Percentiles rank a stretch among this genome's conserved stretches.
Evolutionary conservation across 2,113 vertebrate species (phyloP).

Genomic region (Brevimyrus niger): DNA sequence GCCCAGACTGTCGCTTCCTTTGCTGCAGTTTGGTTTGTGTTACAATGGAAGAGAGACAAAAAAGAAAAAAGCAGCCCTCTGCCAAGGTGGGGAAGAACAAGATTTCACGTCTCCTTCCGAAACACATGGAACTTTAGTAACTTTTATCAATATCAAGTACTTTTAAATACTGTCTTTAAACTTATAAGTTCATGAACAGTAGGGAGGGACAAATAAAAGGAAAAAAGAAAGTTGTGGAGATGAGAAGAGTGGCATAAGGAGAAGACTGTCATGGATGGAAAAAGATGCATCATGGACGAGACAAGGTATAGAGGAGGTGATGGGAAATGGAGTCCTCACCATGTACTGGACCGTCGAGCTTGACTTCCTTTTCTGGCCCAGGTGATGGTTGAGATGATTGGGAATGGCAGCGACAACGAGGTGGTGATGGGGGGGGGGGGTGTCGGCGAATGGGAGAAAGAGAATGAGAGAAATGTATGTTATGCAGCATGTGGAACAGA

Average conservation of each 20-base stretch:
- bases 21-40: not conserved
- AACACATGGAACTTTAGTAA: not conserved
- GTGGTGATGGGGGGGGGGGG: not conserved
- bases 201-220: not conserved
- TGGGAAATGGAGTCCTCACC: conserved; percentile 39
- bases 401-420: not conserved
- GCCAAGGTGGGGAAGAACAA: not conserved
- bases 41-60: not conserved
- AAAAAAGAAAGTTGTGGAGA: not conserved
- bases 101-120: not conserved
- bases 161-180: not conserved
- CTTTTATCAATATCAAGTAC: not conserved
- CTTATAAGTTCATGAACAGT: not conserved
- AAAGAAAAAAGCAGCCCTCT: not conserved
- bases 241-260: not conserved
- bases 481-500: not conserved
- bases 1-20: not conserved
- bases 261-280: not conserved
- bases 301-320: not conserved
- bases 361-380: conserved; percentile 46
- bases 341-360: conserved; percentile 47
- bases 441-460: conserved; percentile 7
- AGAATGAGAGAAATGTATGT: not conserved
- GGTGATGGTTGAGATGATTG: conserved; percentile 5
- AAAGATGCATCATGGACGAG: not conserved